These are phyloP conservation scores for Laticauda colubrina DNA, from an alignment of 2,113 vertebrate species.

Conservation along the genomic window DNA sequence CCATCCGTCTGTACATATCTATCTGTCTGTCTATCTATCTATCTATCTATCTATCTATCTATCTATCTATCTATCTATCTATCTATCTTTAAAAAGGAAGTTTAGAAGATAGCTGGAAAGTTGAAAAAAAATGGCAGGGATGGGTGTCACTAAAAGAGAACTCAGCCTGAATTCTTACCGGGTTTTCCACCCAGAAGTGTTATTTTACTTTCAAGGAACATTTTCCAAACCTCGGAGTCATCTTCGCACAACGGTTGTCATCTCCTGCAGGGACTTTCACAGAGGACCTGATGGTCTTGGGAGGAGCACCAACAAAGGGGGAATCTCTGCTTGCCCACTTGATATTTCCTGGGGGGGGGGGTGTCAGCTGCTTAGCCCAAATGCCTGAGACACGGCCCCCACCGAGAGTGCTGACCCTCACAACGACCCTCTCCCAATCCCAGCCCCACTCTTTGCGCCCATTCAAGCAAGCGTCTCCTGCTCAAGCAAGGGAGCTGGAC, in stretches of 20 bases:
- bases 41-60: too few species aligned
- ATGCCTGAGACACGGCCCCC: not conserved
- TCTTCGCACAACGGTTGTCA: not conserved
- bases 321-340: not conserved
- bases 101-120: not conserved
- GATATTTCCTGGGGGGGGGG: not conserved
- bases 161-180: not conserved
- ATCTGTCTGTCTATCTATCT: too few species aligned
- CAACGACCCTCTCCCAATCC: not conserved
- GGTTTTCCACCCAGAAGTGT: not conserved
- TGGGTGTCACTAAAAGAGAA: not conserved
- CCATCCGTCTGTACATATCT: too few species aligned
- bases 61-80: too few species aligned
- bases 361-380: not conserved
- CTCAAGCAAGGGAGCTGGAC: too few species aligned
- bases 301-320: not conserved
- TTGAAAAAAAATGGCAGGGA: not conserved
- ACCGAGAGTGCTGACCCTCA: too few species aligned
- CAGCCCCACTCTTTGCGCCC: not conserved
- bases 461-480: not conserved
- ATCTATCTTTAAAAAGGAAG: not conserved
- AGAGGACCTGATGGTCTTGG: not conserved
- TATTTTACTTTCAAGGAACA: conserved; percentile 16
- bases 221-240: not conserved
- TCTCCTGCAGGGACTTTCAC: not conserved